Base-by-base conservation (phyloP, 2,888 invertebrate species). In the Oithona nana region DNA sequence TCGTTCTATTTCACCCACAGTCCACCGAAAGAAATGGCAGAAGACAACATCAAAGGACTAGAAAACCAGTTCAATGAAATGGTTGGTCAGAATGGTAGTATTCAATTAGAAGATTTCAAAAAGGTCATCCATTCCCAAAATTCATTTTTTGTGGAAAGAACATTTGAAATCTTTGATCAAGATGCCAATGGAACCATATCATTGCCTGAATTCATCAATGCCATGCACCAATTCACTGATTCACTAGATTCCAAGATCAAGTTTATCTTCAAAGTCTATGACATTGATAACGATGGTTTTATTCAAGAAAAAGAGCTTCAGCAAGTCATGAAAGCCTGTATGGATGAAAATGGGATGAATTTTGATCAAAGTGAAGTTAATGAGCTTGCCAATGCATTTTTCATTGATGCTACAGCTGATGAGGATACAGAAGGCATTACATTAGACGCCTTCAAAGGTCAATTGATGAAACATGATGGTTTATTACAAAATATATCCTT, bases 271-370 rank as follows among this genome's bases (percentile, higher is more conserved):
- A 86, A 87, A 73, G 88, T 93, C 52, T 93, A 93, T 71, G 93
- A 94, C 71, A 80, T 90, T 63, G 90, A 93, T 72, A 92, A 92
- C 29, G 90, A 90, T 71, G 92, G 92, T 13, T 77, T 88, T 11
- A 90, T 94, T 69, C 89, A 90, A 69, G 84, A 85, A 71, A 81
- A 83, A 30, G 93, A 94, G 72, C 76, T 93, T 29, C 85, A 87
- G 67, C 86, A 88, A 72, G 92, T 93, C 64, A 84, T 94, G 81
- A 77, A 86, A 64, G 90, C 90, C 0, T 93, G 93, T 71, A 90
- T 92, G 86, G 88, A 88, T 68, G 93, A 93, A 74, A 93, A 92
- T 71, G 89, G 89, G 48, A 88, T 94, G 85, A 81, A 82, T 70
- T 89, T 93, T 73, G 88, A 86, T 65, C 88, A 90, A 65, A 84